Evolutionary conservation across 1,140 invertebrate genomes (phyloP).

Genomic region (Drosophila sturtevanti): DNA sequence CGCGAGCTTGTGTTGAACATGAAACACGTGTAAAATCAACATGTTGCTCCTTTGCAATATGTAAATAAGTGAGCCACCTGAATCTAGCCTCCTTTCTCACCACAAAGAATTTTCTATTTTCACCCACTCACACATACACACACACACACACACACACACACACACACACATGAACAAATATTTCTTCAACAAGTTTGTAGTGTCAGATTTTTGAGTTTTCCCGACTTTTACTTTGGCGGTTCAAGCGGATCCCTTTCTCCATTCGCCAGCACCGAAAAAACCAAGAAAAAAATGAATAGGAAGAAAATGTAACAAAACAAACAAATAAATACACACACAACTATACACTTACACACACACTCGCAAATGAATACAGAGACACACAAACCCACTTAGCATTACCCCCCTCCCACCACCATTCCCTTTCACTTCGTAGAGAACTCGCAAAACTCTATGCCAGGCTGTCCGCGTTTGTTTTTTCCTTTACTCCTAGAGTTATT

Average conservation of each 20-base stretch:
- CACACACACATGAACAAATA: conserved; percentile 47
- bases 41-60: conserved; percentile 61
- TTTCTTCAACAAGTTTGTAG: conserved; percentile 76
- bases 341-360: conserved; percentile 26
- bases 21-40: conserved; percentile 76
- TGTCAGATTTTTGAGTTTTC: conserved; percentile 72
- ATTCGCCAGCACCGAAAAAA: conserved; percentile 7
- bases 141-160: conserved; percentile 10
- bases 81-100: conserved; percentile 24
- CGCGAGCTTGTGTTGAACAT: conserved; percentile 47
- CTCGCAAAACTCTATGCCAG: conserved; percentile 23
- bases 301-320: conserved; percentile 69
- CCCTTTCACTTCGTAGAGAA: neutral
- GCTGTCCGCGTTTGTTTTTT: conserved; percentile 24
- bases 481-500: conserved; percentile 25
- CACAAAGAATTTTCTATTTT: conserved; percentile 21
- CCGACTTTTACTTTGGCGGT: conserved; percentile 48
- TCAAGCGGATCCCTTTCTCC: conserved; percentile 8
- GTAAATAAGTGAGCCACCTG: conserved; percentile 36
- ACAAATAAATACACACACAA: conserved; percentile 64
- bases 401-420: conserved; percentile 16
- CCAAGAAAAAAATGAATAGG: conserved; percentile 14
- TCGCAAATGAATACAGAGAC: conserved; percentile 21
- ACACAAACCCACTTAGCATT: conserved; percentile 51
- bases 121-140: conserved; percentile 14